Conservation (phyloP, 2,797 vertebrate genomes). For the Acropternis orthonyx region DNA sequence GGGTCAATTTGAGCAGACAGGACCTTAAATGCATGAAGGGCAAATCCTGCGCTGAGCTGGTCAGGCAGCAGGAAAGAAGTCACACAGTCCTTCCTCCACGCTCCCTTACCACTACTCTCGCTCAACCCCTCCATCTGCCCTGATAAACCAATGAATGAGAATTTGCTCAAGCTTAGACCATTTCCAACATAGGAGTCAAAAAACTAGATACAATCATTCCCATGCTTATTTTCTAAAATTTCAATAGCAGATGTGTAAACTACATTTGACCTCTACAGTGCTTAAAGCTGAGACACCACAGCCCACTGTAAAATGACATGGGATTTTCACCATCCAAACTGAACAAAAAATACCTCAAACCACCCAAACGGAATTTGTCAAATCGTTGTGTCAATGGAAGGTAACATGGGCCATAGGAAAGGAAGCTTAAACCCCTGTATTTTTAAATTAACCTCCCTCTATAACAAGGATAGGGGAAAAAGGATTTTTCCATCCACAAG, state of each 20-base stretch:
- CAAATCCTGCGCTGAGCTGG: neutral
- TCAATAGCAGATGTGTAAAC: neutral
- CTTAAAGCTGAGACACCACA: neutral
- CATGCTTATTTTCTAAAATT: neutral
- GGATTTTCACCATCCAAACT: neutral
- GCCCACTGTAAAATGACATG: neutral
- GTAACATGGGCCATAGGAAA: neutral
- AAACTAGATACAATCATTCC: neutral
- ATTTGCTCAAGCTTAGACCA: neutral
- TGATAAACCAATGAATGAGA: neutral
- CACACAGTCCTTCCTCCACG: neutral
- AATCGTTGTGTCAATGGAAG: neutral
- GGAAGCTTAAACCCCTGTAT: neutral
- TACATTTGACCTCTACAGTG: neutral
- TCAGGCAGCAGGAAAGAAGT: neutral
- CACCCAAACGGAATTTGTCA: neutral
- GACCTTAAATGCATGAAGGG: neutral
- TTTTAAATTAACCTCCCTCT: slow-evolving; percentile 4
- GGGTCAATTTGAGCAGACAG: neutral
- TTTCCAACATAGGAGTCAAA: neutral
- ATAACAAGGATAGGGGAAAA: neutral
- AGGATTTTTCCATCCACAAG: neutral
- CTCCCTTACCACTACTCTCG: neutral
- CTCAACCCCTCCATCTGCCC: neutral
- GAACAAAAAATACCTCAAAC: neutral